Base-by-base conservation (phyloP, 2,888 invertebrate species). In the Lucinisca nassula region DNA sequence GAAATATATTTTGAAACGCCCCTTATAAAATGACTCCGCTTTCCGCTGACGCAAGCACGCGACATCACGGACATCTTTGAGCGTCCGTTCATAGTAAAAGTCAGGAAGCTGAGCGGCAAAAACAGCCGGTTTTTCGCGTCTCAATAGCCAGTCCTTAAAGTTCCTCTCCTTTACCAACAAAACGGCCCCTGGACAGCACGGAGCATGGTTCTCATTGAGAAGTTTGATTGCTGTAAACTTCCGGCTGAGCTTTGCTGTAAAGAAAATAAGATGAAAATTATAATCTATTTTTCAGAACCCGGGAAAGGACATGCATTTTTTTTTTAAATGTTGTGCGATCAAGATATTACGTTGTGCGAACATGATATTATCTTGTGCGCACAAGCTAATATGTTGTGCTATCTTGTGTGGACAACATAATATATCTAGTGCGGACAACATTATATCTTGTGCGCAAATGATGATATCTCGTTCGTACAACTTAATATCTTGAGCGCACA, bases 161-260 rank as follows among this genome's bases (percentile, higher is more conserved):
- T 74, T 67, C 8, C 82, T 61, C 1, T 85, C 72, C 12, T 78
- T 70, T 2, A 81, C 70, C 14, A 92, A 35, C 14, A 91, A 86
- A 0, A 92, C 84, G 12, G 86, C 79, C 0, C 91, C 91, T 0
- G 92, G 89, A 21, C 84, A 82, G 76, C 91, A 92, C 3, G 92
- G 92, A 24, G 84, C 84, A 38, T 87, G 85, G 24, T 67, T 78
- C 0, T 86, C 75, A 75, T 82, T 79, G 27, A 92, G 79, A 55
- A 32, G 83, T n/a, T 88, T 89, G n/a, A 90, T 67, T 0, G 78
- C 90, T 0, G 84, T 87, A 74, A 74, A 40, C 45, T 74, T 40
- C 14, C 45, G 2, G 12, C 45, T 40, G 10, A 24, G 14, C 30
- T 17, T n/a, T 12, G 6, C 74, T 74, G 74, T 1, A 74, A 74